Evolutionary conservation across 2,113 vertebrate genomes (phyloP).

Genomic region (Phoenicopterus ruber): DNA sequence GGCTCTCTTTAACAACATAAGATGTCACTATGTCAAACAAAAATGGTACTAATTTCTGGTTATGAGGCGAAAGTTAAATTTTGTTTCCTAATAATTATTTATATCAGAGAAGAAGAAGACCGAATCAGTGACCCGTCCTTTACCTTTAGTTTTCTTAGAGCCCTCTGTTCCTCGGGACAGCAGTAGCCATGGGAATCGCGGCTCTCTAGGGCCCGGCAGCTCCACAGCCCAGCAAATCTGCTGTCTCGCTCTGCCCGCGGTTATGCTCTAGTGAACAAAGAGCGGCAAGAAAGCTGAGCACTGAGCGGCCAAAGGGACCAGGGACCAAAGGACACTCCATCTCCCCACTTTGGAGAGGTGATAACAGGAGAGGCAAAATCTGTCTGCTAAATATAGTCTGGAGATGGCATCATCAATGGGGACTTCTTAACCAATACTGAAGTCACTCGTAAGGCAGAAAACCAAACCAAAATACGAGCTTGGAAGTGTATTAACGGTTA

Average conservation of each 20-base stretch:
- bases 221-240: background rate
- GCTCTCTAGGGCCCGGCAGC: background rate
- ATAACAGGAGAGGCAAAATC: background rate
- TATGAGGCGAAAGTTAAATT: background rate
- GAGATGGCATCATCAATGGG: background rate
- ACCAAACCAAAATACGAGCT: background rate
- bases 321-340: background rate
- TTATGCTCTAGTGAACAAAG: background rate
- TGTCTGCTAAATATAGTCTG: background rate
- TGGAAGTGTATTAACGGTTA: background rate
- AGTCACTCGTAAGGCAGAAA: background rate
- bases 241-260: background rate
- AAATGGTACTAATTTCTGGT: conserved; percentile 11
- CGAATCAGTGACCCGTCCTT: background rate
- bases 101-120: background rate
- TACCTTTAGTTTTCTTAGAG: background rate
- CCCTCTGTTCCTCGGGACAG: background rate
- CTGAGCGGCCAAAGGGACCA: background rate
- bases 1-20: background rate
- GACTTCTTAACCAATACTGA: background rate
- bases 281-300: background rate
- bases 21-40: background rate
- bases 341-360: background rate
- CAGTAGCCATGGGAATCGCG: background rate
- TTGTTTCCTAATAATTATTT: conserved; percentile 10